Conservation (phyloP, 2,113 vertebrate species). For the Hipposideros armiger region DNA sequence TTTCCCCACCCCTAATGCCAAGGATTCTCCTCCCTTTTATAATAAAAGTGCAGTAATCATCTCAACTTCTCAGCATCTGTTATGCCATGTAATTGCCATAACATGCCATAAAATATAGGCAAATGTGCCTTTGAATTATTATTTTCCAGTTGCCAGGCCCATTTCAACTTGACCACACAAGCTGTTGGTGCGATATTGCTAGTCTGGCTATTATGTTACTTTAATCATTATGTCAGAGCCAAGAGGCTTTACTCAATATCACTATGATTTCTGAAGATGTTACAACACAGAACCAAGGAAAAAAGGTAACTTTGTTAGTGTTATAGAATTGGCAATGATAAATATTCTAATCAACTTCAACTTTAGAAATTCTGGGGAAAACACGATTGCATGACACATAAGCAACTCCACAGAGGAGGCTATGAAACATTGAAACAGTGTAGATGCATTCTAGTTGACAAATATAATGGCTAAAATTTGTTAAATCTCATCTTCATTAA, state of each 20-base stretch:
- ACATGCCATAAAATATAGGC: slow-evolving; percentile 41
- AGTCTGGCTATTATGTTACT: neutral
- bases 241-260: neutral
- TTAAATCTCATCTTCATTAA: neutral
- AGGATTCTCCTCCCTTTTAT: neutral
- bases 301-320: neutral
- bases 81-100: slow-evolving; percentile 29
- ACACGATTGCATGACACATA: neutral
- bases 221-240: neutral
- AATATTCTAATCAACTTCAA: neutral
- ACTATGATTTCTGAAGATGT: slow-evolving; percentile 13
- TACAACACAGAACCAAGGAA: neutral
- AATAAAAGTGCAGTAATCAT: neutral
- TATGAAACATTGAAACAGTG: neutral
- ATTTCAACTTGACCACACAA: neutral
- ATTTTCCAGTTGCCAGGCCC: neutral
- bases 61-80: neutral
- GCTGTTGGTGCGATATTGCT: neutral
- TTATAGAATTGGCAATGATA: neutral
- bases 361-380: neutral
- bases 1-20: neutral
- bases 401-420: neutral
- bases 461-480: neutral
- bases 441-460: neutral
- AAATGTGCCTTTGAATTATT: slow-evolving; percentile 48